phyloP scores from a whole-genome alignment of 2,113 vertebrate genomes.

The Pterocles orientalis region DNA sequence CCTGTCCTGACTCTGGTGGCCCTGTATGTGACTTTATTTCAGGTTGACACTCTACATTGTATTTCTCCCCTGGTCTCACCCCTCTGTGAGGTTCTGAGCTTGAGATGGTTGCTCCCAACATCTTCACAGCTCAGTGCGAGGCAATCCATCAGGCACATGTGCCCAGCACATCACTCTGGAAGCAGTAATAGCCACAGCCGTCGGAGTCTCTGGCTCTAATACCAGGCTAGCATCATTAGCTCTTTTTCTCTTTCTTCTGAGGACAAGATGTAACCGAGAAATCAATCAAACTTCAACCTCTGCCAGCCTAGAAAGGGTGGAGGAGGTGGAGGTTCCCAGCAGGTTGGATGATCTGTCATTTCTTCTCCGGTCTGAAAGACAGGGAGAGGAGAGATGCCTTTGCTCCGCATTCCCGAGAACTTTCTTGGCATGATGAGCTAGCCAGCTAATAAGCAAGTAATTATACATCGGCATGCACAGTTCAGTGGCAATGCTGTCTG shows the following conservation, averaged over 20 bases:
- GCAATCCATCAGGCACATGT: background rate
- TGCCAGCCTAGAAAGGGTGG: background rate
- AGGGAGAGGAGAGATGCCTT: slow-evolving; percentile 10
- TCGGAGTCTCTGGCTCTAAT: background rate
- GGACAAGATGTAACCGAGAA: background rate
- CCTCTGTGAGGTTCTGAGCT: background rate
- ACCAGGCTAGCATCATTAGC: background rate
- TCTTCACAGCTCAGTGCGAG: rapidly evolving
- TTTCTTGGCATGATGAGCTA: slow-evolving; percentile 27
- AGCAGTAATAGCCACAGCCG: background rate
- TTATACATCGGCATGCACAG: background rate
- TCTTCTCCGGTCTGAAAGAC: background rate
- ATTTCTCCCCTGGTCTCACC: background rate
- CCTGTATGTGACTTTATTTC: background rate
- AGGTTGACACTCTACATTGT: background rate
- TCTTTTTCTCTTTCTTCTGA: slow-evolving; percentile 5
- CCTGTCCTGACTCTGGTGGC: background rate
- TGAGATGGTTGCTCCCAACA: background rate
- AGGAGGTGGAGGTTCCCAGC: background rate
- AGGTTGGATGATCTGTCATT: background rate
- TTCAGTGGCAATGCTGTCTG: background rate
- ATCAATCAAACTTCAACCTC: slow-evolving; percentile 29
- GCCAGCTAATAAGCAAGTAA: slow-evolving; percentile 50
- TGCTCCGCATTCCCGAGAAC: background rate
- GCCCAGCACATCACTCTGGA: background rate